Evolutionary conservation across 2,113 vertebrate species (phyloP).

Genomic region (Physeter macrocephalus): DNA sequence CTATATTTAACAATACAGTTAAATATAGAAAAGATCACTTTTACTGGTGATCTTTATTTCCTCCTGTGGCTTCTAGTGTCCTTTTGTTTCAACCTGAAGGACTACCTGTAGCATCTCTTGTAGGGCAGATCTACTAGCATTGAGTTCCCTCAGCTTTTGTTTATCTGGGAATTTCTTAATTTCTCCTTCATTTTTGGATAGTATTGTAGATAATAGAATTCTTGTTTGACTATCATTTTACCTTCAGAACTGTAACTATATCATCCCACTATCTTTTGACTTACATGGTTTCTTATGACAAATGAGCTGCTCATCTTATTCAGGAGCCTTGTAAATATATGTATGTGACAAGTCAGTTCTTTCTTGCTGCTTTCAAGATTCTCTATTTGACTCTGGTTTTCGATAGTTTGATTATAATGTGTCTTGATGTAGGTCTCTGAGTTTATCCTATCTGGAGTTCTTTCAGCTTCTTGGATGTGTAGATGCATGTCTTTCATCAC

Average conservation of each 20-base stretch:
- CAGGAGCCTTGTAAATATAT: not conserved
- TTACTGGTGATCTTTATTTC: not conserved
- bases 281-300: not conserved
- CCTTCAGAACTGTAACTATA: not conserved
- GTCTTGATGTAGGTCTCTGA: too few relatives aligned
- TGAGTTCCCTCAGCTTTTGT: not conserved
- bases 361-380: not conserved
- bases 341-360: not conserved
- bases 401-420: too few relatives aligned
- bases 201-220: not conserved
- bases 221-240: not conserved
- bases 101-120: too few relatives aligned
- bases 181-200: not conserved
- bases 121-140: not conserved
- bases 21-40: not conserved
- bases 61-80: not conserved
- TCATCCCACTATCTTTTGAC: not conserved
- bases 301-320: not conserved
- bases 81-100: not conserved
- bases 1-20: not conserved
- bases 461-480: too few relatives aligned
- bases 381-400: too few relatives aligned
- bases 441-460: too few relatives aligned
- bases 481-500: too few relatives aligned
- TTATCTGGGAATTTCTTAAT: too few relatives aligned